Base-by-base conservation (phyloP, 2,797 vertebrate genomes). In the Gallinago solitaria region DNA sequence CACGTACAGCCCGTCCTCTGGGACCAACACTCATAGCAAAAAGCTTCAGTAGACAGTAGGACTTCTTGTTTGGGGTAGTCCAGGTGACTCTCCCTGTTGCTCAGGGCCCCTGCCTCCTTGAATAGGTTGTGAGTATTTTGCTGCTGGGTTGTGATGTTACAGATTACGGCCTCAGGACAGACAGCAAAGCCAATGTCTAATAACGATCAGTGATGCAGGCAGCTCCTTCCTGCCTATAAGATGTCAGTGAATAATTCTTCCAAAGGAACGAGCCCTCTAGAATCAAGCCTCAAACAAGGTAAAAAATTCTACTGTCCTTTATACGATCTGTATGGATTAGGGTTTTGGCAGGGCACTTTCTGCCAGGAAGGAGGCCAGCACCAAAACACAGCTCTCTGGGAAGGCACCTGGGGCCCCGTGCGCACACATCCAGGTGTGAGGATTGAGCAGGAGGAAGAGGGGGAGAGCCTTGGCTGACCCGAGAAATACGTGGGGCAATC, bases 171-270 rank as follows among this genome's bases (percentile, higher is more conserved):
- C 14, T 81, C 6, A 24, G 28, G 53, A 47, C 16, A 79, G 32
- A 48, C 9, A 86, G n/a, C 6, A 84, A 89, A 90, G 2, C 16
- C 69, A 19, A 32, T n/a, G 8, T 61, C 33, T 51, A 51, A 48
- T 14, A 75, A 57, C 1, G 4, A 24, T 11, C 56, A 37, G 1
- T 9, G 11, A 48, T 54, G 12, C 16, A 47, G 32, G 11, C 15
- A 54, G 50, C 11, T 57, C 43, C 45, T 71, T 78, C 37, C 53
- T 80, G 48, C 33, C 54, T 28, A 1, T n/a, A 33, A 65, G 37
- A 59, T 0, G 0, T 54, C 43, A 17, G 5, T 37, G 43, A 69
- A 60, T 32, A 25, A 65, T 17, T 79, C 78, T 20, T 20, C 21
- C 69, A 83, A 74, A 77, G 6, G 3, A 90, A 7, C 6, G 60